These are phyloP conservation scores for Pseudochromis fuscus DNA, from an alignment of 2,797 vertebrate genomes.

Conservation along the genomic window DNA sequence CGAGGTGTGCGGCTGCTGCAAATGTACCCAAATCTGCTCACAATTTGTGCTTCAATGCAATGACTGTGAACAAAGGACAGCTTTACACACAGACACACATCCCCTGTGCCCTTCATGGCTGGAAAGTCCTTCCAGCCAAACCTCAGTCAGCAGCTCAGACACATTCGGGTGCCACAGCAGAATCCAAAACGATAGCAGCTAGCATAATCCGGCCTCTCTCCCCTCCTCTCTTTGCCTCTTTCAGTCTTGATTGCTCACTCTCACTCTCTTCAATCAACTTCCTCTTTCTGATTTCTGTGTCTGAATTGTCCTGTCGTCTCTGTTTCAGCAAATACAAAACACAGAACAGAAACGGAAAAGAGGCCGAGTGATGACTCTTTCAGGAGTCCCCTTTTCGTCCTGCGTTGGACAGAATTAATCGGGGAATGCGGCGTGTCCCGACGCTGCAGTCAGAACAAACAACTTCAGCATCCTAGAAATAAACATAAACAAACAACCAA, in stretches of 20 bases:
- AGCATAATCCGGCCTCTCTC: slow-evolving; percentile 44
- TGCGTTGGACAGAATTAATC: slow-evolving; percentile 19
- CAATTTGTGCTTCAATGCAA: slow-evolving; percentile 37
- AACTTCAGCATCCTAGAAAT: slow-evolving; percentile 26
- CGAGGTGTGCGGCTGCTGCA: slow-evolving; percentile 18
- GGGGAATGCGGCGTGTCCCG: neutral
- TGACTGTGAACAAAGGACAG: slow-evolving; percentile 36
- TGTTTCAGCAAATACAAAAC: slow-evolving; percentile 22
- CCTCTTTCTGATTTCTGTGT: slow-evolving; percentile 10
- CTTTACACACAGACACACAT: slow-evolving; percentile 19
- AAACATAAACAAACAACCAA: slow-evolving; percentile 18
- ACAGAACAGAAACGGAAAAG: slow-evolving; percentile 5
- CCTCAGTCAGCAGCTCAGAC: slow-evolving; percentile 63
- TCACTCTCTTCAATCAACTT: slow-evolving; percentile 11
- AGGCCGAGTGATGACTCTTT: neutral
- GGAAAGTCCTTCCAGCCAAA: slow-evolving; percentile 54
- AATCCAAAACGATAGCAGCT: slow-evolving; percentile 56
- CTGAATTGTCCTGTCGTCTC: slow-evolving; percentile 31
- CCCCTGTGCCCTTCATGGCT: slow-evolving; percentile 55
- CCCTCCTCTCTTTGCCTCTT: neutral
- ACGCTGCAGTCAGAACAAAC: slow-evolving; percentile 10
- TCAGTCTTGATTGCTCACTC: slow-evolving; percentile 27
- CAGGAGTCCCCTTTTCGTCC: neutral
- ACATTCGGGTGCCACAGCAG: slow-evolving; percentile 59
- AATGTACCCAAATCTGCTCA: slow-evolving; percentile 33